Evolutionary conservation across 2,888 invertebrate genomes (phyloP), one percentile per base, ranked within the genome.

Genomic region (Leptarthrus brevirostris): DNA sequence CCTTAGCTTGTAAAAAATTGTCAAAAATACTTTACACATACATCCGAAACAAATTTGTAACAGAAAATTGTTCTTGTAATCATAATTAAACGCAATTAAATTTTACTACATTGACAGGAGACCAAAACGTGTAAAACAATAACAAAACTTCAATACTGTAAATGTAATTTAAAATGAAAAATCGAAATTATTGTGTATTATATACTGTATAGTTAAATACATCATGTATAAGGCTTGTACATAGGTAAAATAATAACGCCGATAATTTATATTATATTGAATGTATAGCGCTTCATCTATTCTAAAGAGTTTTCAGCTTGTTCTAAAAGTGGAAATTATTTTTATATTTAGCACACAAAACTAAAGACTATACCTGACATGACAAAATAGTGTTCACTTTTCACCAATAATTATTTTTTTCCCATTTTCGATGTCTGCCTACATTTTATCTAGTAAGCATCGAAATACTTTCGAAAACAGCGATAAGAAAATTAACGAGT

Each of bases 1-100:
- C 72, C 72, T 72, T 72, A 72, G 72, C 56, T 56, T 71, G 24
- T 52, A 52, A 47, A 61, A 54, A n/a, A 52, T 69, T 69, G 30
- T 69, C 49, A n/a, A 16, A 69, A 52, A 52, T 52, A 69, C 34
- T 64, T 64, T 58, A 36, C 58, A 58, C 58, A 58, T 58, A 58
- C 58, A 58, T 58, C 18, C 36, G 36, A 58, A 24, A 16, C 18
- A 64, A 66, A 66, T 66, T 47, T 47, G 22, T 66, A 66, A 66
- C 22, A 47, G 24, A 66, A 61, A 14, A 47, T 5, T 47, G n/a
- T 52, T 5, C 52, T 47, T 47, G 44, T 18, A 47, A 34, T 58
- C 18, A 18, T 58, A 34, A 58, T 58, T 58, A 18, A 36, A 36
- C 26, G 34, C 34, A 20, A 24, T 30, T 10, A 61, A 1, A 12